Base-by-base conservation (phyloP, 2,888 invertebrate genomes). In the Hydrotaea diabolus region DNA sequence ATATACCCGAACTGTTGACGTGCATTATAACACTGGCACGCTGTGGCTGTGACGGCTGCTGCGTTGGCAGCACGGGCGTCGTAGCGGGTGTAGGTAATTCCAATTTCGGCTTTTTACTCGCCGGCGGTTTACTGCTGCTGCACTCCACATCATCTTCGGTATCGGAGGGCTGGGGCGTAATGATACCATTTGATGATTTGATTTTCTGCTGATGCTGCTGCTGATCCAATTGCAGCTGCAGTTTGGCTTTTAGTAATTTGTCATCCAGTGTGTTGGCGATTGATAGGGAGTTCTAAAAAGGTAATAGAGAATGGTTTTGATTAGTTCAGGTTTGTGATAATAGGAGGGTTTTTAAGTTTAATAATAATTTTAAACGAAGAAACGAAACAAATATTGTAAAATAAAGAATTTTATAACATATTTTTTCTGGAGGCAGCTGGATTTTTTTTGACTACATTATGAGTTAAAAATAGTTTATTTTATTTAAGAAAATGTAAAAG, bases 81-180 rank as follows among this genome's bases (percentile, higher is more conserved):
- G 91, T 90, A 0, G 88, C 85, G 15, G 90, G 87, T 66, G 88
- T 86, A 46, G 75, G 77, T 57, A 81, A 57, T 62, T 91, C 91
- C 57, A 91, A 62, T 26, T 91, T 91, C 23, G 87, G 92, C 89
- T 91, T 91, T 79, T 94, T 94, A 82, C 92, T 91, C 21, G 93
- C 92, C 36, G 93, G 93, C 89, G 91, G 94, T 59, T 59, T 31
- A 74, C 76, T 76, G 69, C 76, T 76, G 43, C 84, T 78, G 0
- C 82, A 94, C 87, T 94, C 94, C 0, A 87, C 86, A 92, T 96
- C 95, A 87, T 95, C 94, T 93, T 97, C 97, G 0, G 96, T 96
- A 91, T 97, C 97, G 0, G 97, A 97, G 21, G 96, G 96, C 91
- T 97, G 96, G 0, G 97, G 97, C 2, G 97, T 97, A 78, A 96